Conservation (phyloP, 2,888 invertebrate genomes). For the Phengaris arion region DNA sequence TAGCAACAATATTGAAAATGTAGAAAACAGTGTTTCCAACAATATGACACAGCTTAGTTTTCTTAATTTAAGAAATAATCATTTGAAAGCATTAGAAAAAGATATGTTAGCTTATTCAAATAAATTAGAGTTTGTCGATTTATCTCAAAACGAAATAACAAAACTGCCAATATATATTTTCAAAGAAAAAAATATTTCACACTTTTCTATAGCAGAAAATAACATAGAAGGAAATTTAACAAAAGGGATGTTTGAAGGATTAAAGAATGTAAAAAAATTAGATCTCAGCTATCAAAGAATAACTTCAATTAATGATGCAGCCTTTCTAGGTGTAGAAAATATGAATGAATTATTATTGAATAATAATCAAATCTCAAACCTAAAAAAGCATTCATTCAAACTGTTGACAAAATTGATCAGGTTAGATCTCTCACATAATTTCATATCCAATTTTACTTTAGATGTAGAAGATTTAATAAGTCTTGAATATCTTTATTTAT, state of each 20-base stretch:
- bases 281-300: slow-evolving; percentile 54
- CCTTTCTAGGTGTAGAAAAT: slow-evolving; percentile 51
- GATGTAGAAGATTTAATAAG: slow-evolving; percentile 49
- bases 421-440: slow-evolving; percentile 58
- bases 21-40: slow-evolving; percentile 39
- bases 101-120: slow-evolving; percentile 34
- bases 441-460: slow-evolving; percentile 51
- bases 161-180: slow-evolving; percentile 52
- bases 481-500: slow-evolving; percentile 48
- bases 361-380: slow-evolving; percentile 49
- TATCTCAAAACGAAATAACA: slow-evolving; percentile 54
- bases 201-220: slow-evolving; percentile 51
- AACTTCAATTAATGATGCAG: slow-evolving; percentile 51
- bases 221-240: slow-evolving; percentile 49
- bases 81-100: neutral
- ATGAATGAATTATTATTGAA: slow-evolving; percentile 49
- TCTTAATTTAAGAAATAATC: slow-evolving; percentile 19
- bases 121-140: slow-evolving; percentile 45
- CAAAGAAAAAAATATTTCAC: slow-evolving; percentile 47
- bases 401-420: slow-evolving; percentile 44
- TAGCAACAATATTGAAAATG: slow-evolving; percentile 47
- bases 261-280: slow-evolving; percentile 45
- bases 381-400: slow-evolving; percentile 51
- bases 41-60: slow-evolving; percentile 3
- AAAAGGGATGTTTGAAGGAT: slow-evolving; percentile 57